phyloP scores from a whole-genome alignment of 2,113 vertebrate genomes.

The Calypte anna region DNA sequence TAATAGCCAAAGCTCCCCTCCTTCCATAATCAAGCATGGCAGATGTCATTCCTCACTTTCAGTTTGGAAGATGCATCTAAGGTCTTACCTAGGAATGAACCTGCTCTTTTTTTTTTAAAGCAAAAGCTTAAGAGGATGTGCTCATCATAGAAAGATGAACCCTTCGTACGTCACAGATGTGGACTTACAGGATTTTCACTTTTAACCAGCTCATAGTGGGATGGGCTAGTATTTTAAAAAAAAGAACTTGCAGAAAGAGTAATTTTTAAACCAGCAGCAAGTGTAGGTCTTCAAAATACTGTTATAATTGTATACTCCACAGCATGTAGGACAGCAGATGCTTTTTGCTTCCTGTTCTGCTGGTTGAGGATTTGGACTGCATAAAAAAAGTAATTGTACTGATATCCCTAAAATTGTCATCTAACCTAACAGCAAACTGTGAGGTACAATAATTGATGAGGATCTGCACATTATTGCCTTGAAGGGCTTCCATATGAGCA shows the following conservation, averaged over 20 bases:
- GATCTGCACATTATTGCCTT: not conserved
- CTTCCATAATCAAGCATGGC: not conserved
- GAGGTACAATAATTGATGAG: not conserved
- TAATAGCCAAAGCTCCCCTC: conserved; percentile 12
- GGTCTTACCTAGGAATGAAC: not conserved
- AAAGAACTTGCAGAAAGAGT: not conserved
- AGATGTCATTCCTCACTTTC: conserved; percentile 16
- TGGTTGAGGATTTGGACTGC: not conserved
- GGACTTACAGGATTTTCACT: conserved; percentile 47
- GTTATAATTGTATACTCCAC: not conserved
- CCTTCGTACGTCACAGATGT: conserved; percentile 31
- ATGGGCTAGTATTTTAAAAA: conserved; percentile 5
- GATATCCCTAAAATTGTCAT: not conserved
- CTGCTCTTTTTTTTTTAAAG: conserved; percentile 18
- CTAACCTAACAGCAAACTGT: not conserved
- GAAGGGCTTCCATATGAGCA: not conserved
- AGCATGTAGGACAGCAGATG: not conserved
- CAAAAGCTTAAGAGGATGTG: conserved; percentile 42
- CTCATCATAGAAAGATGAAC: conserved; percentile 41
- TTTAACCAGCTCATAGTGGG: conserved; percentile 34
- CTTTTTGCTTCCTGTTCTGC: not conserved
- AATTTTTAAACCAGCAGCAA: not conserved
- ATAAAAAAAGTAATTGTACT: not conserved
- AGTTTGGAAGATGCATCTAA: conserved; percentile 33
- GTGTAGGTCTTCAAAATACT: not conserved